A percentile compares a stretch with the other conserved stretches of the same genome.
Conservation (phyloP, 2,797 vertebrate genomes). For the Xenentodon cancila region DNA sequence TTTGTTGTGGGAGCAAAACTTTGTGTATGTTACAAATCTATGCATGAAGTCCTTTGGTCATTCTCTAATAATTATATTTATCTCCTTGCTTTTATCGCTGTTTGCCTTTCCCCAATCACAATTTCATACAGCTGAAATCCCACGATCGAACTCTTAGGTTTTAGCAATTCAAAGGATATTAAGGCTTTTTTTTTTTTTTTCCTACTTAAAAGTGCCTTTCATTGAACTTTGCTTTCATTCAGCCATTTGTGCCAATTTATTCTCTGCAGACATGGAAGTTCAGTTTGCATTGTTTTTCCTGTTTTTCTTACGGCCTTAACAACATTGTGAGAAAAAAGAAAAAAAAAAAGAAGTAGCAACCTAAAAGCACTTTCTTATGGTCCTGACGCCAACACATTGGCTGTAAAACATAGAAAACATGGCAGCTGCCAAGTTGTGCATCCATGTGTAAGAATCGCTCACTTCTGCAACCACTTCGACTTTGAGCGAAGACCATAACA, state of each 20-base stretch:
- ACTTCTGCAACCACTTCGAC: neutral
- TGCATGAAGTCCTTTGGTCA: slow-evolving; percentile 35
- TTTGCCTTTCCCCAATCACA: slow-evolving; percentile 5
- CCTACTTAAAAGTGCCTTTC: slow-evolving; percentile 55
- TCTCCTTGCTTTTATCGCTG: slow-evolving; percentile 3
- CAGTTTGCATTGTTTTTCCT: slow-evolving; percentile 56
- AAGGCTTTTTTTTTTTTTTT: slow-evolving; percentile 51
- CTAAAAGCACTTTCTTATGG: slow-evolving; percentile 8
- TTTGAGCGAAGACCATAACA: neutral
- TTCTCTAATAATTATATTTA: slow-evolving; percentile 14
- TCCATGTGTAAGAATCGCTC: neutral
- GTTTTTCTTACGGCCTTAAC: slow-evolving; percentile 39
- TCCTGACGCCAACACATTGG: slow-evolving; percentile 1
- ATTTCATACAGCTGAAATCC: slow-evolving; percentile 1
- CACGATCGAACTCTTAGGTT: neutral
- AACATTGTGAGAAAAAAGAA: slow-evolving; percentile 24
- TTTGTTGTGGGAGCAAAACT: slow-evolving; percentile 23
- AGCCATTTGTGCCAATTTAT: slow-evolving; percentile 60
- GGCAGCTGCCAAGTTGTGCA: neutral
- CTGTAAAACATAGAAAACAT: neutral
- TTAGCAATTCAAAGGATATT: slow-evolving; percentile 52
- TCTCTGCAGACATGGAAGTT: slow-evolving; percentile 62
- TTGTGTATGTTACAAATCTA: slow-evolving; percentile 30
- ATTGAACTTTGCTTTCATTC: slow-evolving; percentile 65
- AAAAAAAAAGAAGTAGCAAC: neutral